Evolutionary conservation across 1,140 invertebrate genomes (phyloP).

Genomic region (Forficula auricularia): DNA sequence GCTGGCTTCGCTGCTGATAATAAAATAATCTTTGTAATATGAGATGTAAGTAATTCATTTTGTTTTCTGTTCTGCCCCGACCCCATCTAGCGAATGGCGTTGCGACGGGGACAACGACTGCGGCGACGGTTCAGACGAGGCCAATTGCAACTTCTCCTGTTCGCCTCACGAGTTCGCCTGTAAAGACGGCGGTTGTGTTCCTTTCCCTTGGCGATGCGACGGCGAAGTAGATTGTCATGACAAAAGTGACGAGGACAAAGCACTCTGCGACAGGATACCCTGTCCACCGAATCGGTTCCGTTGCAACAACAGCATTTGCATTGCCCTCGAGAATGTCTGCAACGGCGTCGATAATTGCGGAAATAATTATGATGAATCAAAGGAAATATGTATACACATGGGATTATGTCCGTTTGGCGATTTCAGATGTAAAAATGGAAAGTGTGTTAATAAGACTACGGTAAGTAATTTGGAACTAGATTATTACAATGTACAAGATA

Average conservation of each 20-base stretch:
- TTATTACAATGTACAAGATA: too few relatives aligned
- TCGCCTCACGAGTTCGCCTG: slow-evolving; percentile 29
- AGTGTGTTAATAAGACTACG: slow-evolving; percentile 34
- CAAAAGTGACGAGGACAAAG: slow-evolving; percentile 35
- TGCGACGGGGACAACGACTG: slow-evolving; percentile 47
- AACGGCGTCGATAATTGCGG: slow-evolving; percentile 32
- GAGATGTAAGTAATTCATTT: too few relatives aligned
- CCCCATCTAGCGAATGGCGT: slow-evolving; percentile 34
- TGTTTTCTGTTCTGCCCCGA: too few relatives aligned
- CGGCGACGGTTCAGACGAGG: slow-evolving; percentile 39
- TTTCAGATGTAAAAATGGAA: slow-evolving; percentile 46
- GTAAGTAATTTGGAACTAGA: too few relatives aligned
- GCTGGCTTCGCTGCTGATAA: too few relatives aligned
- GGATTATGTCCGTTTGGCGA: slow-evolving; percentile 22
- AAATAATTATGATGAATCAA: slow-evolving; percentile 32
- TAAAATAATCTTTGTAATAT: too few relatives aligned
- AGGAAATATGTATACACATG: neutral
- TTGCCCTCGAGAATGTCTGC: slow-evolving; percentile 28
- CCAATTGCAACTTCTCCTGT: slow-evolving; percentile 30
- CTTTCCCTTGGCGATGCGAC: slow-evolving; percentile 45
- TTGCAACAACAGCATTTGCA: slow-evolving; percentile 30
- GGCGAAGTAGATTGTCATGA: slow-evolving; percentile 40
- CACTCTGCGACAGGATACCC: slow-evolving; percentile 19
- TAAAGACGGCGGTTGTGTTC: slow-evolving; percentile 35
- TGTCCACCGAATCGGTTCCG: slow-evolving; percentile 23